A percentile compares a stretch with the other conserved stretches of the same genome.
phyloP scores from a whole-genome alignment of 2,113 vertebrate species.

The Vanacampus margaritifer region DNA sequence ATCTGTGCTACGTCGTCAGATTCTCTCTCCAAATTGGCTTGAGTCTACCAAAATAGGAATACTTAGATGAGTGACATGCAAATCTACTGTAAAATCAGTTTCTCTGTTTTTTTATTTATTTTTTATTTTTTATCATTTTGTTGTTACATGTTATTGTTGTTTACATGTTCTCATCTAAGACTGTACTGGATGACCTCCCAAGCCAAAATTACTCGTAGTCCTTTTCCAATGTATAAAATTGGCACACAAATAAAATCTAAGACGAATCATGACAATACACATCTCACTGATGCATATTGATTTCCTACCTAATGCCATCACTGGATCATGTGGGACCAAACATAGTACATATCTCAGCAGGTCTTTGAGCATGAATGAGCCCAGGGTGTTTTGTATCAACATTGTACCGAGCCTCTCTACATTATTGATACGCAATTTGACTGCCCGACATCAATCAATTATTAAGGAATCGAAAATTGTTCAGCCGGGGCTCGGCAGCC shows the following conservation, averaged over 20 bases:
- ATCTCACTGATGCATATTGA: slow-evolving; percentile 48
- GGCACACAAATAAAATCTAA: slow-evolving; percentile 36
- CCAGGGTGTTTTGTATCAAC: slow-evolving; percentile 68
- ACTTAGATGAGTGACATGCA: background rate
- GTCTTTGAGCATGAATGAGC: slow-evolving; percentile 61
- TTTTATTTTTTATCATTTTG: background rate
- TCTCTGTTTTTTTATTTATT: background rate
- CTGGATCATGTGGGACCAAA: slow-evolving; percentile 51
- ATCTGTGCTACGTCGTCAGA: background rate
- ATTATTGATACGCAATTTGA: slow-evolving; percentile 73
- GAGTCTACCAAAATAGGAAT: background rate
- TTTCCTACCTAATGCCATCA: slow-evolving; percentile 42
- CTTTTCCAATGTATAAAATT: slow-evolving; percentile 21
- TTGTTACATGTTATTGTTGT: too few species aligned
- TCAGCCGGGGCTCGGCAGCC: slow-evolving; percentile 51
- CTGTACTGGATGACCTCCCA: background rate
- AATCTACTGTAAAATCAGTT: background rate
- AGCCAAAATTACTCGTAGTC: slow-evolving; percentile 5
- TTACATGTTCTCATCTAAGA: background rate
- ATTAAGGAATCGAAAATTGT: slow-evolving; percentile 68
- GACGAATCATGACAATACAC: slow-evolving; percentile 30
- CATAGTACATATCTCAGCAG: slow-evolving; percentile 57
- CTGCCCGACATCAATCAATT: slow-evolving; percentile 67
- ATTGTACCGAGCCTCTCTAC: slow-evolving; percentile 64
- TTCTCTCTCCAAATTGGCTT: slow-evolving; percentile 1